Evolutionary conservation across 1,140 invertebrate species (phyloP).

Genomic region (Aradophagus sp.): DNA sequence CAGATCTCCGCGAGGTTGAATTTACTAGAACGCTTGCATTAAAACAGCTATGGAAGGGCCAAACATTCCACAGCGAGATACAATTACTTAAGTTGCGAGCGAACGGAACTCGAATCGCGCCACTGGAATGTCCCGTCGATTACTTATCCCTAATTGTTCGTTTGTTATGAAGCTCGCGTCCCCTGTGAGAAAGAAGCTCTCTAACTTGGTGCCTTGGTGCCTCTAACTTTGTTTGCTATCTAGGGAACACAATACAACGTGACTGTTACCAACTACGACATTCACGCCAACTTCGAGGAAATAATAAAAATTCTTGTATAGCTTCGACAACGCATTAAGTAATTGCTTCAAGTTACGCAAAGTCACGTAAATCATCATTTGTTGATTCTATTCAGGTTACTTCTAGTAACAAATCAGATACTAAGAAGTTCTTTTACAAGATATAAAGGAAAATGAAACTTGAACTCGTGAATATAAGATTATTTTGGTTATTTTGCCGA

Average conservation of each 20-base stretch:
- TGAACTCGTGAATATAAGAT: too few relatives aligned
- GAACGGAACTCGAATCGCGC: constrained; percentile 49
- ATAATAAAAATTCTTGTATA: constrained; percentile 37
- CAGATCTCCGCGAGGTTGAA: constrained; percentile 19
- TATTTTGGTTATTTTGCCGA: too few relatives aligned
- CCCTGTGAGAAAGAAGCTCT: constrained; percentile 42
- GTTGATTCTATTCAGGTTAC: too few relatives aligned
- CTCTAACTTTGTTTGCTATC: constrained; percentile 29
- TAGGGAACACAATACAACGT: constrained; percentile 27
- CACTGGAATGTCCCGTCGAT: constrained; percentile 62
- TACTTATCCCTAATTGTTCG: constrained; percentile 68
- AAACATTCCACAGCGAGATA: constrained; percentile 56
- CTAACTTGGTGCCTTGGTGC: constrained; percentile 36
- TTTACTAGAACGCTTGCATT: constrained; percentile 35
- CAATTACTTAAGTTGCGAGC: constrained; percentile 63
- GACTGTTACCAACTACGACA: constrained; percentile 10
- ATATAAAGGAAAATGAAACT: too few relatives aligned
- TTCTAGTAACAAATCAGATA: too few relatives aligned
- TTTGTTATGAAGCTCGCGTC: constrained; percentile 44
- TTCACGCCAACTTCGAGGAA: constrained; percentile 22
- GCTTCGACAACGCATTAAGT: constrained; percentile 27
- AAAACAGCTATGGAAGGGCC: constrained; percentile 33
- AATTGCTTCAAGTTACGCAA: constrained; percentile 20
- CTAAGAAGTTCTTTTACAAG: too few relatives aligned
- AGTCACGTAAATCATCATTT: constrained; percentile 21